These are phyloP conservation scores for Tiliacea aurago DNA, from an alignment of 2,888 invertebrate genomes.

Conservation along the genomic window DNA sequence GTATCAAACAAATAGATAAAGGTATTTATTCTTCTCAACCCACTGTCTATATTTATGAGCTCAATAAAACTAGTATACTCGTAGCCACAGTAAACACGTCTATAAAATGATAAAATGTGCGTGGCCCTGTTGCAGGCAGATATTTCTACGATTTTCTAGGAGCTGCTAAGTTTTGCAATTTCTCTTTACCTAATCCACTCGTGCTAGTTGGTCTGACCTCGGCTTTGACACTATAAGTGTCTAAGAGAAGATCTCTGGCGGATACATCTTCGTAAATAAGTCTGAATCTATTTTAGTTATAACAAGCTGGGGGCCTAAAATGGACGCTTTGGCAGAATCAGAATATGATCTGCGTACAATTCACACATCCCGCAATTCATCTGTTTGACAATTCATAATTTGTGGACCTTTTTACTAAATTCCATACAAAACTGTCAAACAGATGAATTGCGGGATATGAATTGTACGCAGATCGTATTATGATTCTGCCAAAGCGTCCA, in stretches of 20 bases:
- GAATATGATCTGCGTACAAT: too few relatives aligned
- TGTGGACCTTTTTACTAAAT: too few relatives aligned
- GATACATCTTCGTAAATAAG: constrained; percentile 45
- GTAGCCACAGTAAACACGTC: constrained; percentile 54
- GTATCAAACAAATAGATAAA: constrained; percentile 30
- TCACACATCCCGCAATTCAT: too few relatives aligned
- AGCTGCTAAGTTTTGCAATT: constrained; percentile 27
- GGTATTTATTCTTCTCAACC: constrained; percentile 32
- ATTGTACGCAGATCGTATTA: too few relatives aligned
- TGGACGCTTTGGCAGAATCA: too few relatives aligned
- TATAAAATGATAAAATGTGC: constrained; percentile 47
- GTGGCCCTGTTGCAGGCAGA: constrained; percentile 19
- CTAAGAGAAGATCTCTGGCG: constrained; percentile 19
- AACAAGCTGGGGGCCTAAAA: too few relatives aligned
- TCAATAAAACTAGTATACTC: constrained; percentile 51
- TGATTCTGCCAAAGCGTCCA: too few relatives aligned
- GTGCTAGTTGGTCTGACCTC: constrained; percentile 36
- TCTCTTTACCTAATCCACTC: constrained; percentile 19
- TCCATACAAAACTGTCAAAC: too few relatives aligned
- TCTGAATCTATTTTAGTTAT: constrained; percentile 47
- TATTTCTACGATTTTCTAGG: constrained; percentile 16
- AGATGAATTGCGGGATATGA: too few relatives aligned
- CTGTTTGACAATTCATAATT: too few relatives aligned
- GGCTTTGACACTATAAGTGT: constrained; percentile 40
- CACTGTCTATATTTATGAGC: constrained; percentile 37